A percentile compares a stretch with the other conserved stretches of the same genome.
These are phyloP conservation scores for Chrysaora quinquecirrha DNA, from an alignment of 30 jellyfish, hydroid and myxozoan genomes.

Conservation along the genomic window DNA sequence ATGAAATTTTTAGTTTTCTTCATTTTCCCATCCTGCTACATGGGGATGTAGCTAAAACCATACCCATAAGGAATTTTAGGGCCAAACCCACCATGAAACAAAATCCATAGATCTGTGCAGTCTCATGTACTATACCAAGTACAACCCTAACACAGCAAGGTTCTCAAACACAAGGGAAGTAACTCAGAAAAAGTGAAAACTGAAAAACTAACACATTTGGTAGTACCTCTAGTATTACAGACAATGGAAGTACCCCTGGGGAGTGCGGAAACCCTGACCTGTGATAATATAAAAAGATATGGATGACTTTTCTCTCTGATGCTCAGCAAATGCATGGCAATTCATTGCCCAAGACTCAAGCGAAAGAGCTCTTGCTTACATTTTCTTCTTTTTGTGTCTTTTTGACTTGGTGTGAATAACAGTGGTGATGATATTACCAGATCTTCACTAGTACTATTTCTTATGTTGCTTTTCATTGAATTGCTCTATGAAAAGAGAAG, in stretches of 20 bases:
- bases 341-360: background rate
- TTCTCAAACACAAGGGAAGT: no score
- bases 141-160: no score
- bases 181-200: no score
- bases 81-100: no score
- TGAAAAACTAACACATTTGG: background rate
- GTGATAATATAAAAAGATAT: background rate
- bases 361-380: background rate
- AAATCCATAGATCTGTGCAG: no score
- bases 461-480: no score
- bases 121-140: no score
- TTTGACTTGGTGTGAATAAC: conserved; percentile 53
- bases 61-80: no score
- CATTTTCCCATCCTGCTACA: no score
- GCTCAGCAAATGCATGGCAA: background rate
- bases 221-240: background rate
- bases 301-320: background rate
- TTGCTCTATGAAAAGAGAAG: no score
- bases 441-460: background rate
- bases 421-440: conserved; percentile 32
- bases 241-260: background rate
- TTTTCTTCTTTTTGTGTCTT: conserved; percentile 25
- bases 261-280: background rate
- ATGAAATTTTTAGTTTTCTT: no score
- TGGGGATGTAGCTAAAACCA: no score